Evolutionary conservation across 2,888 invertebrate species (phyloP).

Genomic region (Gymnosoma rotundatum): DNA sequence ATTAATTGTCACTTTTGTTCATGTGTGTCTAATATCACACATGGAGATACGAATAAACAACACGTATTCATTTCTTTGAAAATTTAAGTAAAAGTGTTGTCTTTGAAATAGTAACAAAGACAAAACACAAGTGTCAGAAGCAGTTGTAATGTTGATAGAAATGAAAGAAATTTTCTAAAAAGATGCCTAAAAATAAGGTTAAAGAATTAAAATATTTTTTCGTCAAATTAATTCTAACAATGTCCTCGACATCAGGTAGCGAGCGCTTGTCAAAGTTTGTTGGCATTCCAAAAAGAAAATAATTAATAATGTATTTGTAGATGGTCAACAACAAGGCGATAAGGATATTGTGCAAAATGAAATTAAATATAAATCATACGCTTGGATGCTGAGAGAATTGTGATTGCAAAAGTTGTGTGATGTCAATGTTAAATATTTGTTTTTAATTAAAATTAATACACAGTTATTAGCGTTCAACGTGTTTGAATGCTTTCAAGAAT

Average conservation of each 20-base stretch:
- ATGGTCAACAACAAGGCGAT: conserved; percentile 22
- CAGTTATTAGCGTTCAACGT: too few relatives aligned
- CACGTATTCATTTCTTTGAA: not conserved
- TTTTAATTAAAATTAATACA: too few relatives aligned
- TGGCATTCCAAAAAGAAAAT: conserved; percentile 23
- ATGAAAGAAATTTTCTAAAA: not conserved
- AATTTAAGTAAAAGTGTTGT: not conserved
- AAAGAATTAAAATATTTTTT: not conserved
- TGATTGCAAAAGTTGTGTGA: too few relatives aligned
- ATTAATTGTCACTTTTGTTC: too few relatives aligned
- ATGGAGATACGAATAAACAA: too few relatives aligned
- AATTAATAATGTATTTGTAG: not conserved
- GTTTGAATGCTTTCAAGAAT: too few relatives aligned
- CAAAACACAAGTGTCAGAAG: conserved; percentile 40
- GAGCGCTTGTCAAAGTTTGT: conserved; percentile 31
- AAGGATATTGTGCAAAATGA: conserved; percentile 19
- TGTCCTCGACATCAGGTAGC: conserved; percentile 47
- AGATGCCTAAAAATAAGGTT: not conserved
- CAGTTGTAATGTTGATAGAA: not conserved
- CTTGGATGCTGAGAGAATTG: not conserved
- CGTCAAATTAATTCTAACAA: conserved; percentile 28
- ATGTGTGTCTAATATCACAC: too few relatives aligned
- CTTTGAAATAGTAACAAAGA: not conserved
- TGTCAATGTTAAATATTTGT: too few relatives aligned
- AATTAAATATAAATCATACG: conserved; percentile 58